A percentile compares a stretch with the other conserved stretches of the same genome.
phyloP scores from a whole-genome alignment of 2,113 vertebrate genomes.

The Aplodontia rufa region DNA sequence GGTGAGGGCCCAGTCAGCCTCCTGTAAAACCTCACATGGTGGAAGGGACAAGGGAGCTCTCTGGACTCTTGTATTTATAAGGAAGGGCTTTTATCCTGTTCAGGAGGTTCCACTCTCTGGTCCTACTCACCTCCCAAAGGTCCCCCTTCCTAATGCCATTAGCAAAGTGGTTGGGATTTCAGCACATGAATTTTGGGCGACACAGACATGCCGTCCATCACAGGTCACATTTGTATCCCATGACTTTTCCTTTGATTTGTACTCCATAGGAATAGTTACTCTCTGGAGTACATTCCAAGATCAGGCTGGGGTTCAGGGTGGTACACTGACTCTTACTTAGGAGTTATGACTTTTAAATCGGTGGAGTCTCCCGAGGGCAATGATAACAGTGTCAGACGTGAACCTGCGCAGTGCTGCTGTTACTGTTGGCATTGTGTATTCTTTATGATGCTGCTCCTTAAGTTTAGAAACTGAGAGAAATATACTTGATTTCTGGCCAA shows the following conservation, averaged over 20 bases:
- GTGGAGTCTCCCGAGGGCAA: background rate
- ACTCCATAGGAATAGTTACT: rapidly evolving
- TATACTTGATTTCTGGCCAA: background rate
- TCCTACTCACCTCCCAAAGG: background rate
- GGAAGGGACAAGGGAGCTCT: background rate
- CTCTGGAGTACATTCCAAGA: background rate
- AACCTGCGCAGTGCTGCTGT: rapidly evolving
- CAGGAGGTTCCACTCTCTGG: background rate
- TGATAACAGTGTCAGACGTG: rapidly evolving
- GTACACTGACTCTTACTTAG: rapidly evolving
- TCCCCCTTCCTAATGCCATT: background rate
- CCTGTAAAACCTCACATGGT: background rate
- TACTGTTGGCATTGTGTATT: background rate
- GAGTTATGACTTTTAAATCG: background rate
- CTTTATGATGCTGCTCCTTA: background rate
- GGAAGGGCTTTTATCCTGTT: background rate
- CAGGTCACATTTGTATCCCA: background rate
- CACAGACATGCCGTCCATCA: background rate
- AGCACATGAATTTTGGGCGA: too few species aligned
- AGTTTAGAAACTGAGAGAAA: background rate
- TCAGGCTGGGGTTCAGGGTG: background rate
- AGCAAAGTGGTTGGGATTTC: background rate
- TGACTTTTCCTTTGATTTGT: background rate
- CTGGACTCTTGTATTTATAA: background rate
- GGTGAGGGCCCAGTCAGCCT: background rate